Evolutionary conservation across 2,888 invertebrate species (phyloP), one percentile per base, ranked within the genome.

Genomic region (Graphium colonna): DNA sequence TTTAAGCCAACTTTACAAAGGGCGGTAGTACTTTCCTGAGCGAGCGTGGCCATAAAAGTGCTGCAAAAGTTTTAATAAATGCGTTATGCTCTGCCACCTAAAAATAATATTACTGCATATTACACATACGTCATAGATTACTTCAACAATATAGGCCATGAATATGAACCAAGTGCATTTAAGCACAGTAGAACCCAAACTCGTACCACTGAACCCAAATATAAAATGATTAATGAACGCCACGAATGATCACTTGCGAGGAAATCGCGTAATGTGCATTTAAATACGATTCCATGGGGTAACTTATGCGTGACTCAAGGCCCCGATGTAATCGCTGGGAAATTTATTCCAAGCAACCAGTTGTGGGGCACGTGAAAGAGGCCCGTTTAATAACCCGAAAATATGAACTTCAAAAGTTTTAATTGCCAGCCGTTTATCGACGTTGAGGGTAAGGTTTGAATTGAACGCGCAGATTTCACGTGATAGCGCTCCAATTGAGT

Each of bases 221-320:
- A 12, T 9, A 73, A 71, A 73, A 76, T 79, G 76, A 79, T 69
- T 64, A 71, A 71, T 69, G 63, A 62, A 54, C 53, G 47, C 57
- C 59, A 69, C 67, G 62, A 69, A 69, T 71, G 65, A 70, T 71
- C 76, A 68, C 74, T 76, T 71, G 68, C 63, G 62, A 74, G 77
- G 76, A 79, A 75, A 77, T 75, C 66, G 65, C 63, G 68, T 82
- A 84, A 82, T 82, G 78, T 72, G 67, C 69, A 75, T 81, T 82
- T 82, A 78, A 84, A 84, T 77, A 79, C 74, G 72, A 68, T 67
- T 61, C 63, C 62, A 63, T 61, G 56, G 67, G 67, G 69, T 60
- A 68, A 66, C 60, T 63, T 70, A 70, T 71, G 67, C 71, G 70
- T 77, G 77, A 79, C 73, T 75, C 63, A 69, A 67, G 62, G 61